phyloP scores from a whole-genome alignment of 2,888 invertebrate species.

The Amphipoea oculea region DNA sequence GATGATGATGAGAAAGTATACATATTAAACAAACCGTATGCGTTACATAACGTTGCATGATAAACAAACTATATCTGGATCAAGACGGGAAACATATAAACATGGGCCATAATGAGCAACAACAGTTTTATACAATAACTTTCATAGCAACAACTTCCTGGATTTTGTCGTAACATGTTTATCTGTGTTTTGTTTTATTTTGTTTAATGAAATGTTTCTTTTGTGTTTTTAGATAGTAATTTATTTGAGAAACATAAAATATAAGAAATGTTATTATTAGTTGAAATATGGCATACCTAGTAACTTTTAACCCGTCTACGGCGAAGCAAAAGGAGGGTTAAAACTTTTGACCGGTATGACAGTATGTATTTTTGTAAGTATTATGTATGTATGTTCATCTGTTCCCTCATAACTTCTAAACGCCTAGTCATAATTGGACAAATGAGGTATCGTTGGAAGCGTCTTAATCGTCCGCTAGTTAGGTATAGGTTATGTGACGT shows the following conservation, averaged over 20 bases:
- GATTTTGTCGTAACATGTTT: conserved; percentile 38
- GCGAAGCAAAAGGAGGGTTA: too few relatives aligned
- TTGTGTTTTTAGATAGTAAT: conserved; percentile 12
- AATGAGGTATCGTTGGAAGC: too few relatives aligned
- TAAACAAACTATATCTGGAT: conserved; percentile 64
- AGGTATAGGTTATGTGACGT: too few relatives aligned
- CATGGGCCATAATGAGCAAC: conserved; percentile 51
- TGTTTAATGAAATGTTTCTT: conserved; percentile 29
- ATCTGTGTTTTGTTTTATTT: conserved; percentile 42
- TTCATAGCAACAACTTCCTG: conserved; percentile 52
- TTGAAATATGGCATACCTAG: not conserved
- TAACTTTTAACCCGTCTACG: not conserved
- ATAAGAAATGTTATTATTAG: not conserved
- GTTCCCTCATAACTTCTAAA: too few relatives aligned
- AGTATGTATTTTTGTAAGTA: too few relatives aligned
- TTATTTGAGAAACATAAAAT: conserved; percentile 19
- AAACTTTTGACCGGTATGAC: too few relatives aligned
- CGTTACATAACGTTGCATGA: conserved; percentile 43
- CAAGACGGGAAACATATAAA: conserved; percentile 52
- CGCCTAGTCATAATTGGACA: too few relatives aligned
- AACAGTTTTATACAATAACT: conserved; percentile 59
- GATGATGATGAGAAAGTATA: too few relatives aligned
- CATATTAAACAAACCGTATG: conserved; percentile 14
- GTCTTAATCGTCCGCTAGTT: too few relatives aligned
- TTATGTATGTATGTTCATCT: too few relatives aligned